Evolutionary conservation across 1,140 invertebrate species (phyloP).

Genomic region (Bathynomus jamesi): DNA sequence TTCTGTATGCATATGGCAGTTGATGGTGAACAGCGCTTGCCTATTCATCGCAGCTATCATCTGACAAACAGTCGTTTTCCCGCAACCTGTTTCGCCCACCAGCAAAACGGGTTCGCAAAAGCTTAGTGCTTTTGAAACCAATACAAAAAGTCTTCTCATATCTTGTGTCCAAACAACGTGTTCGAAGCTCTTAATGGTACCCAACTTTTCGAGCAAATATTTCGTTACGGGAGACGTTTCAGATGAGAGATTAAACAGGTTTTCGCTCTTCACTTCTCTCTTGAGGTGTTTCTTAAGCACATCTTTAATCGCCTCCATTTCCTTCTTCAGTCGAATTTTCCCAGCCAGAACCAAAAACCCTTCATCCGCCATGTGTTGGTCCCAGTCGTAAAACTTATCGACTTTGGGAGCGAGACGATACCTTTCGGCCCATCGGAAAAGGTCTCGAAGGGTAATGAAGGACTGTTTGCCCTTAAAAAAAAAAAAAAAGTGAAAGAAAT

Average conservation of each 20-base stretch:
- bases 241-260: constrained; percentile 65
- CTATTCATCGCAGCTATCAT: constrained; percentile 61
- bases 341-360: constrained; percentile 91
- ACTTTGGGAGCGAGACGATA: constrained; percentile 64
- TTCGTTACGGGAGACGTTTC: constrained; percentile 69
- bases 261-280: constrained; percentile 60
- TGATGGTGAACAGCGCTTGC: constrained; percentile 67
- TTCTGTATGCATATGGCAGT: constrained; percentile 99
- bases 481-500: neutral
- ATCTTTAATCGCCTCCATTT: constrained; percentile 50
- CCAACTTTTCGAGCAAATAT: constrained; percentile 59
- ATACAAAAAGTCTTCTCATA: constrained; percentile 82
- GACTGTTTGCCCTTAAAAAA: constrained; percentile 68
- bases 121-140: constrained; percentile 75
- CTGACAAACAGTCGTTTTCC: constrained; percentile 96
- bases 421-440: constrained; percentile 96
- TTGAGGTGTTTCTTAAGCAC: constrained; percentile 81
- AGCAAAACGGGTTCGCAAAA: constrained; percentile 92
- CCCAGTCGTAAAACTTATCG: constrained; percentile 81
- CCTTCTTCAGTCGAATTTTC: constrained; percentile 77
- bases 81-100: constrained; percentile 96
- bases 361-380: constrained; percentile 94
- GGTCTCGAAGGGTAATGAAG: constrained; percentile 88
- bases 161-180: constrained; percentile 91
- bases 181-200: constrained; percentile 51